Conservation (phyloP, 92 coral and sea anemone species). For the Porites cylindrica region DNA sequence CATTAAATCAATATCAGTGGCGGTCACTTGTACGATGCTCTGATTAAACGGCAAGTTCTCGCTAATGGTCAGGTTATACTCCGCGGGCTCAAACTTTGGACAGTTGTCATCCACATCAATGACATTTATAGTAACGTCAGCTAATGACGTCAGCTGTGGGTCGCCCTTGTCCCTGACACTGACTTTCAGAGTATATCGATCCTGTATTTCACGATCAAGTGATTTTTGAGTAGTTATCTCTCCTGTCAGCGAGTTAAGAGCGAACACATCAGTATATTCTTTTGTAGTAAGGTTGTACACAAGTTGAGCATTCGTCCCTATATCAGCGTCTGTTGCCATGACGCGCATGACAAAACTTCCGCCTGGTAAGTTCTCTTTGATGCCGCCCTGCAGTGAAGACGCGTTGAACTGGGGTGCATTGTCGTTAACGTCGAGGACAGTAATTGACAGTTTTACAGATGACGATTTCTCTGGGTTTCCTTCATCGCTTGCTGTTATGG, state of each 20-base stretch:
- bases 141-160: constrained; percentile 76
- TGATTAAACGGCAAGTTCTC: constrained; percentile 72
- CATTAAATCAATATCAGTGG: constrained; percentile 80
- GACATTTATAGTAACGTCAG: constrained; percentile 82
- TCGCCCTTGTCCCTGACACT: constrained; percentile 83
- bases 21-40: constrained; percentile 77
- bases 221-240: constrained; percentile 67
- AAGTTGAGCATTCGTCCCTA: constrained; percentile 77
- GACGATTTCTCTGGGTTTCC: constrained; percentile 74
- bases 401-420: constrained; percentile 74
- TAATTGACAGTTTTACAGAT: constrained; percentile 64
- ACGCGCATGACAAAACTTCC: constrained; percentile 81
- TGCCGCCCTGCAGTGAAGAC: constrained; percentile 74
- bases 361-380: constrained; percentile 80
- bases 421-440: constrained; percentile 85
- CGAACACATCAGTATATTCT: constrained; percentile 68
- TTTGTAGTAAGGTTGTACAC: constrained; percentile 61
- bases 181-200: constrained; percentile 68
- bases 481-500: constrained; percentile 74
- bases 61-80: constrained; percentile 81
- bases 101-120: constrained; percentile 97
- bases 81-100: constrained; percentile 85
- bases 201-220: constrained; percentile 89
- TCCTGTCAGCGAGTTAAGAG: constrained; percentile 71
- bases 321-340: constrained; percentile 85